phyloP scores from a whole-genome alignment of 1,140 invertebrate genomes.

The Pygmarrhopalites habei region DNA sequence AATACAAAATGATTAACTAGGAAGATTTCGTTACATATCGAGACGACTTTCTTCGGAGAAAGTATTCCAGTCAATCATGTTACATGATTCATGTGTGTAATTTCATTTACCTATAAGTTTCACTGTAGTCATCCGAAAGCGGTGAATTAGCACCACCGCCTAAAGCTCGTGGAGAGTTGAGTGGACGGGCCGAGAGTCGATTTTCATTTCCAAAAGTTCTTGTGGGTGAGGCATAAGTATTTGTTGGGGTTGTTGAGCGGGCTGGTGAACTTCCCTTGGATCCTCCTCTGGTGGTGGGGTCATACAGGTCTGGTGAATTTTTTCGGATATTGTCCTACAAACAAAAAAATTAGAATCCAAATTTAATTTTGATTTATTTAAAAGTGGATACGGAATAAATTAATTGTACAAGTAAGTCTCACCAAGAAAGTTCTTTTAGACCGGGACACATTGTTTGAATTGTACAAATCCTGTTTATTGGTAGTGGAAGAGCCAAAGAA shows the following conservation, averaged over 20 bases:
- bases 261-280: constrained; percentile 42
- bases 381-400: no score
- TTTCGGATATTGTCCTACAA: constrained; percentile 31
- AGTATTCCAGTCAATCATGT: no score
- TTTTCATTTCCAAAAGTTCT: constrained; percentile 4
- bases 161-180: constrained; percentile 42
- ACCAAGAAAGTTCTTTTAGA: constrained; percentile 29
- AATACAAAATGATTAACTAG: no score
- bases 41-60: no score
- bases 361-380: no score
- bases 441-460: constrained; percentile 43
- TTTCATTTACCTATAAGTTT: constrained; percentile 55
- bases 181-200: constrained; percentile 38
- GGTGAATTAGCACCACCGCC: constrained; percentile 34
- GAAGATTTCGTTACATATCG: no score
- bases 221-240: constrained; percentile 17
- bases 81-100: no score
- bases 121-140: constrained; percentile 57
- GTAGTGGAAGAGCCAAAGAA: constrained; percentile 37
- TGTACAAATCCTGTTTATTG: constrained; percentile 45
- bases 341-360: no score
- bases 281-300: constrained; percentile 22
- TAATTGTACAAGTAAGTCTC: no score
- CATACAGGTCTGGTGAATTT: constrained; percentile 30
- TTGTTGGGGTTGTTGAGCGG: constrained; percentile 38